phyloP scores from a whole-genome alignment of 2,797 vertebrate genomes.

The Ceyx erithaca region DNA sequence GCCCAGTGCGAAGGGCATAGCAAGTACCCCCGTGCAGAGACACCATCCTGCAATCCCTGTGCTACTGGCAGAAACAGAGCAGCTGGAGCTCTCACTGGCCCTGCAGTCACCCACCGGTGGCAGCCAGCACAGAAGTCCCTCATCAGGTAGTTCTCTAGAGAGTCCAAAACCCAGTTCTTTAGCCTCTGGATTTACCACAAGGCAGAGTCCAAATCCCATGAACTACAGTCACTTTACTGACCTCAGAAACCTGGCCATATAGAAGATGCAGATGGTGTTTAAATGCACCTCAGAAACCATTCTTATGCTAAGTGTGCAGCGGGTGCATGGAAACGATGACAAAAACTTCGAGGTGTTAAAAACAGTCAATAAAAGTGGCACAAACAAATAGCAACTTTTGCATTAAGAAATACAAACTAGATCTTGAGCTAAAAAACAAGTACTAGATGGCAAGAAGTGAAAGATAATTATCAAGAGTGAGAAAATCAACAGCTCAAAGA shows the following conservation, averaged over 20 bases:
- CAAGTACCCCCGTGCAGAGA: background rate
- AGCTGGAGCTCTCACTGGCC: background rate
- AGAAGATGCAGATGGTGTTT: background rate
- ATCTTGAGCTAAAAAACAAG: background rate
- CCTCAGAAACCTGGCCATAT: background rate
- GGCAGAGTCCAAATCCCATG: background rate
- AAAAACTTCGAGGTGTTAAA: background rate
- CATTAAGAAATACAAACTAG: background rate
- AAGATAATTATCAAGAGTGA: background rate
- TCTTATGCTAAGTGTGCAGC: accelerated
- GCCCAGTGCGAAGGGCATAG: background rate
- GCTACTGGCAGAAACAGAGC: background rate
- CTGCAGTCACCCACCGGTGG: background rate
- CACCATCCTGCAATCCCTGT: background rate
- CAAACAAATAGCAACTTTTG: background rate
- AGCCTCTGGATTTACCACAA: background rate
- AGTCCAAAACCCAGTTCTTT: background rate
- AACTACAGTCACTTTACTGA: background rate
- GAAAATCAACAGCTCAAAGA: background rate
- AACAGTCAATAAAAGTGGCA: background rate
- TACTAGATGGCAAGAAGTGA: background rate
- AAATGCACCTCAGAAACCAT: background rate
- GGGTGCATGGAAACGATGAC: background rate
- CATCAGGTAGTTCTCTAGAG: background rate
- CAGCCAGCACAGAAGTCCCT: background rate